Base-by-base conservation (phyloP, 1,140 invertebrate genomes). In the Zaprionus vittiger region DNA sequence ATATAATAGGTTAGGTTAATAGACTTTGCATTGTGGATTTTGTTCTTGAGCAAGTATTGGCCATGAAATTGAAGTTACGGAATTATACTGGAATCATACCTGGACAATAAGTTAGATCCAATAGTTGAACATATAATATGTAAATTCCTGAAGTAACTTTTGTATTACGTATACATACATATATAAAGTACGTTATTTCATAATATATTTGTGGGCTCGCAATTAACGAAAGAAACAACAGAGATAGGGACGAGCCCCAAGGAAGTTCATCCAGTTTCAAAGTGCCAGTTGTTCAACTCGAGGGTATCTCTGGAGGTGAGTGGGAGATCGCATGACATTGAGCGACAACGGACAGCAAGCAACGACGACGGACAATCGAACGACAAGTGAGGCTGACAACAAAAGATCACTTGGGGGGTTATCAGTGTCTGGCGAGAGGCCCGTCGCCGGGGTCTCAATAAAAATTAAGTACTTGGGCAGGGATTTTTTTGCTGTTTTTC, bases 391-490 rank as follows among this genome's bases (percentile, higher is more conserved):
- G 22, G 55, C 34, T 24, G 71, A 63, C 61, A 38, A 55, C 65
- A 64, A 65, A 60, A 73, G 73, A 28, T 77, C 63, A 73, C 24
- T 49, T 49, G 22, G 54, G 28, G 44, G 73, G 63, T 77, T 79
- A 79, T 79, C 77, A 79, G 34, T 41, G 47, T 28, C 28, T 41
- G 62, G 11, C 38, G 7, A 76, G 66, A 76, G 62, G 83, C 76
- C 55, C 47, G 80, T 44, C 55, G 56, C 67, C 64, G 62, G 52
- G 60, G 72, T 80, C 60, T 59, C 71, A 80, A 80, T 80, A 64
- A 59, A 85, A 85, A 60, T 85, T 64, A 38, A 56, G 61, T 64
- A 76, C 65, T 54, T 75, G 59, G 7, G 7, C 24, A 26, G 12
- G 17, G 47, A 66, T 47, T 67, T 54, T 63, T 31, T 64, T 67